Evolutionary conservation across 2,888 invertebrate species (phyloP).

Genomic region (Fragum fragum): DNA sequence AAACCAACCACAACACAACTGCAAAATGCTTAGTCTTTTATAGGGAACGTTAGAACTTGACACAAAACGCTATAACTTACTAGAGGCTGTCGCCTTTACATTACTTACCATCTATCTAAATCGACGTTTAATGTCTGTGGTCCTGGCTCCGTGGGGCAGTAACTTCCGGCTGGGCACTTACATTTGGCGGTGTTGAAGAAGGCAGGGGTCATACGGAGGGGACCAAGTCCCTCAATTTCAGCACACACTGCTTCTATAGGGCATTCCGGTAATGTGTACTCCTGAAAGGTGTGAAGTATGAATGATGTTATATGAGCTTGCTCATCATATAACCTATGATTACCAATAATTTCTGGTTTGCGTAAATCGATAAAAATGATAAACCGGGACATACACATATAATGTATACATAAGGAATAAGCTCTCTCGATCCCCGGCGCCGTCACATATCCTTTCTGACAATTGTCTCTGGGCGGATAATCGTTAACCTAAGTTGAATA

Average conservation of each 20-base stretch:
- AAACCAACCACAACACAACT: neutral
- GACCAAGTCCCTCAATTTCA: slow-evolving; percentile 49
- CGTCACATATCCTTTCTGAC: too few relatives aligned
- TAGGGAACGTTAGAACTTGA: neutral
- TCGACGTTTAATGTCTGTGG: slow-evolving; percentile 56
- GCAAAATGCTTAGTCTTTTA: neutral
- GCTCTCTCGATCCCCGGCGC: too few relatives aligned
- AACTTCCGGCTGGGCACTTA: slow-evolving; percentile 58
- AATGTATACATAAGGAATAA: too few relatives aligned
- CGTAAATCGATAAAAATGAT: too few relatives aligned
- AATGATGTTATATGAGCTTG: too few relatives aligned
- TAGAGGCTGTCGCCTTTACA: too few relatives aligned
- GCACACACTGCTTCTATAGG: slow-evolving; percentile 62
- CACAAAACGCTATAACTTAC: too few relatives aligned
- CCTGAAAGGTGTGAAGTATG: slow-evolving; percentile 33
- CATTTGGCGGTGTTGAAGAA: slow-evolving; percentile 49
- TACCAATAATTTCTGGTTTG: too few relatives aligned
- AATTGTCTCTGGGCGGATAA: too few relatives aligned
- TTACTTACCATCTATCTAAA: slow-evolving; percentile 55
- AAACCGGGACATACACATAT: too few relatives aligned
- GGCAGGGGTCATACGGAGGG: slow-evolving; percentile 28
- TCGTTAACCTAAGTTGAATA: too few relatives aligned
- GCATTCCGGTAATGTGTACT: slow-evolving; percentile 50
- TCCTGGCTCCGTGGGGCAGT: slow-evolving; percentile 64
- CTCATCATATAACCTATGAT: too few relatives aligned